Evolutionary conservation across 2,888 invertebrate species (phyloP).

Genomic region (Odontocerum albicorne): DNA sequence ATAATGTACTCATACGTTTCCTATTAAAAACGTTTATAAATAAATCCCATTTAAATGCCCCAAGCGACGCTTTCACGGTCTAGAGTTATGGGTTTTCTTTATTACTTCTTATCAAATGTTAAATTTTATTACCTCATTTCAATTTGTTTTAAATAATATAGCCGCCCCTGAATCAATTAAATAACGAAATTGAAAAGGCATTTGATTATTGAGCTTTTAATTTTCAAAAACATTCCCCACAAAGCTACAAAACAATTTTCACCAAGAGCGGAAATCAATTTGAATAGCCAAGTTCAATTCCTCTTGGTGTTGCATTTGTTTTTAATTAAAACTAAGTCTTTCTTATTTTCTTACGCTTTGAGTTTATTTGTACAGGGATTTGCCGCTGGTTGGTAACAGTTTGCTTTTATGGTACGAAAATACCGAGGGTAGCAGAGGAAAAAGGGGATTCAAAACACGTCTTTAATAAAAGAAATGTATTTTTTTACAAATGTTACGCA

Average conservation of each 20-base stretch:
- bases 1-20: no score
- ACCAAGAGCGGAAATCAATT: constrained; percentile 7
- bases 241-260: not conserved
- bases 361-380: not conserved
- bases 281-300: constrained; percentile 12
- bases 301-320: constrained; percentile 31
- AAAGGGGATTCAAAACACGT: constrained; percentile 31
- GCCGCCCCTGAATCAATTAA: no score
- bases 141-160: no score
- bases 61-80: no score
- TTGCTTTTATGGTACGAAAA: constrained; percentile 19
- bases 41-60: no score
- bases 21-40: no score
- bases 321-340: constrained; percentile 33
- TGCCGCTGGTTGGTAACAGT: constrained; percentile 11
- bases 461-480: constrained; percentile 26
- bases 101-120: no score
- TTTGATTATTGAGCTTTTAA: no score
- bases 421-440: not conserved
- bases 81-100: no score
- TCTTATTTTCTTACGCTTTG: not conserved
- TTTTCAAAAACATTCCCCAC: no score
- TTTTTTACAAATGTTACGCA: constrained; percentile 13
- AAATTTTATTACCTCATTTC: no score
- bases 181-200: no score